These are phyloP conservation scores for Cebus imitator DNA, from an alignment of 2,113 vertebrate species.

Conservation along the genomic window DNA sequence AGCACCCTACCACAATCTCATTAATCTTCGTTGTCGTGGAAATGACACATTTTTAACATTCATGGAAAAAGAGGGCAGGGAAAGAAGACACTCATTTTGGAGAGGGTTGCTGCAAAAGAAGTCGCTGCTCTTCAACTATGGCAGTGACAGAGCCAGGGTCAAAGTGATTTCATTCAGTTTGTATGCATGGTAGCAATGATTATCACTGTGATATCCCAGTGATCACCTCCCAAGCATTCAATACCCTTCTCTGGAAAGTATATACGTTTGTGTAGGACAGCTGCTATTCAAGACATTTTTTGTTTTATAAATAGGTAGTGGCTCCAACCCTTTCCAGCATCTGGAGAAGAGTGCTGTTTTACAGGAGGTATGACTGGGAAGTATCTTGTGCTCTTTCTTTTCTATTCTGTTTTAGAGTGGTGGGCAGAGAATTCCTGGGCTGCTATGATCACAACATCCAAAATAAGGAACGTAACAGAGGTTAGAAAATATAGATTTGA, in stretches of 20 bases:
- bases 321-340: slow-evolving; percentile 97
- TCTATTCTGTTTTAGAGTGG: not conserved
- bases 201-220: not conserved
- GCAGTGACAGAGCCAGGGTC: not conserved
- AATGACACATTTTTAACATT: slow-evolving; percentile 1
- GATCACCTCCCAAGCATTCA: not conserved
- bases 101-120: not conserved
- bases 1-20: not conserved
- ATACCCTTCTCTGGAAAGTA: not conserved
- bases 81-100: slow-evolving; percentile 11
- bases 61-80: not conserved
- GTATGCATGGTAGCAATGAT: not conserved
- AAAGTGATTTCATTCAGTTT: not conserved
- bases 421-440: not conserved
- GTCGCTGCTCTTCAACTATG: not conserved
- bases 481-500: not conserved
- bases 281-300: slow-evolving; percentile 27
- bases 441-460: not conserved
- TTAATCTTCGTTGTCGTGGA: not conserved
- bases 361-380: slow-evolving; percentile 90
- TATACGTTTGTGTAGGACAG: not conserved
- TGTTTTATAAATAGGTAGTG: slow-evolving; percentile 87
- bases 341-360: slow-evolving; percentile 98
- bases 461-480: not conserved
- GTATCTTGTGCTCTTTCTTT: not conserved